A percentile compares a stretch with the other conserved stretches of the same genome.
These are phyloP conservation scores for Stomorhina lunata DNA, from an alignment of 2,888 invertebrate genomes.

Conservation along the genomic window DNA sequence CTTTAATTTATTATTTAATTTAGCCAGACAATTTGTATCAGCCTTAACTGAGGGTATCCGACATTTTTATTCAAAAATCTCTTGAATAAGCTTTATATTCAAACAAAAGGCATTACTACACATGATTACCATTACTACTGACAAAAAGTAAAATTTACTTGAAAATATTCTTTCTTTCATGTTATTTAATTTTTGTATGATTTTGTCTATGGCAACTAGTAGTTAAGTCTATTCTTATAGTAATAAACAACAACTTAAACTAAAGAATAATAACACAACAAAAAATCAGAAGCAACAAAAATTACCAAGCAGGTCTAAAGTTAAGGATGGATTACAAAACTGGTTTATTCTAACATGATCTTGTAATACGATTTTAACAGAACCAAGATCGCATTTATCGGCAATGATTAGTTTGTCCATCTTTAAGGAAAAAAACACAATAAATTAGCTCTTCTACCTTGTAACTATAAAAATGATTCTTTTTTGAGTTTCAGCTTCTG, in stretches of 20 bases:
- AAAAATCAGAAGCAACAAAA: not conserved
- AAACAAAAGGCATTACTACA: not conserved
- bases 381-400: no score
- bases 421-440: no score
- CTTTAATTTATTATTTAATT: slow-evolving; percentile 28
- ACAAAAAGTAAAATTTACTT: not conserved
- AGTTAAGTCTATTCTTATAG: not conserved
- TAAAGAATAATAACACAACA: not conserved
- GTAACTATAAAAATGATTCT: no score
- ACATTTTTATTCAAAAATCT: not conserved
- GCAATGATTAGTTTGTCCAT: no score
- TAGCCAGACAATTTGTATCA: not conserved
- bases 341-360: no score
- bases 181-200: not conserved
- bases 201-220: not conserved
- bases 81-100: not conserved
- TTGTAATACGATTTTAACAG: no score
- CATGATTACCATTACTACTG: not conserved
- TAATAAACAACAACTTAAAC: not conserved
- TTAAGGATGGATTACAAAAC: no score
- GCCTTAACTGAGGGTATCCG: not conserved
- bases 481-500: no score
- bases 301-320: no score
- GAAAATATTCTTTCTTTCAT: not conserved
- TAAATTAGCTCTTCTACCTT: no score